Percentiles rank a stretch among this genome's conserved stretches.
These are phyloP conservation scores for Temnothorax curvispinosus DNA, from an alignment of 1,140 invertebrate species.

Conservation along the genomic window DNA sequence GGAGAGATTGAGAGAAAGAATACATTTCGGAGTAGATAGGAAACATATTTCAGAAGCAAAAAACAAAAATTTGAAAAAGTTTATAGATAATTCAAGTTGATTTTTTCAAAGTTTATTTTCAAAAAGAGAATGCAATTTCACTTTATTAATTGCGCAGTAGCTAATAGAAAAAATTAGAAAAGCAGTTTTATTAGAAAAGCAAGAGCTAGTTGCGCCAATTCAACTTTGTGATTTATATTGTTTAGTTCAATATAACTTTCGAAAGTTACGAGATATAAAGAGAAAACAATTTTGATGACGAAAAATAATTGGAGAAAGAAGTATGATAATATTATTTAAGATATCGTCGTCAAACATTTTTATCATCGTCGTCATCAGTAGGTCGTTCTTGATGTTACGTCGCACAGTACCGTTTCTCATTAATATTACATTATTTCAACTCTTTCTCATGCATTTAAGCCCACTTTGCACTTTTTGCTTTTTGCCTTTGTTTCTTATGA, in stretches of 20 bases:
- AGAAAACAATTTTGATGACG: not conserved
- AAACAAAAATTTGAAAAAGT: not conserved
- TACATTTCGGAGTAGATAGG: not conserved
- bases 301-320: not conserved
- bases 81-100: not conserved
- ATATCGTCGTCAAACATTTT: not conserved
- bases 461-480: slow-evolving; percentile 10
- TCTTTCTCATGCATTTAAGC: slow-evolving; percentile 7
- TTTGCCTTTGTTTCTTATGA: slow-evolving; percentile 8
- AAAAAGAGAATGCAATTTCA: not conserved
- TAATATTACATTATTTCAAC: slow-evolving; percentile 12
- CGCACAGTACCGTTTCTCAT: not conserved
- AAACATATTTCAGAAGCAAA: not conserved
- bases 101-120: slow-evolving; percentile 2
- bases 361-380: not conserved
- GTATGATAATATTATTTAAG: slow-evolving; percentile 8
- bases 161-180: not conserved
- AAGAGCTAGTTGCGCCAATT: not conserved
- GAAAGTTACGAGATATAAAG: not conserved
- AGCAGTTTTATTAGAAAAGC: not conserved
- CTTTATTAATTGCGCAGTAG: not conserved
- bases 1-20: not conserved
- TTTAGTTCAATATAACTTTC: not conserved
- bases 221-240: not conserved
- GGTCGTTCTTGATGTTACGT: not conserved